Conservation (phyloP, 2,113 vertebrate genomes). For the Psophia crepitans region DNA sequence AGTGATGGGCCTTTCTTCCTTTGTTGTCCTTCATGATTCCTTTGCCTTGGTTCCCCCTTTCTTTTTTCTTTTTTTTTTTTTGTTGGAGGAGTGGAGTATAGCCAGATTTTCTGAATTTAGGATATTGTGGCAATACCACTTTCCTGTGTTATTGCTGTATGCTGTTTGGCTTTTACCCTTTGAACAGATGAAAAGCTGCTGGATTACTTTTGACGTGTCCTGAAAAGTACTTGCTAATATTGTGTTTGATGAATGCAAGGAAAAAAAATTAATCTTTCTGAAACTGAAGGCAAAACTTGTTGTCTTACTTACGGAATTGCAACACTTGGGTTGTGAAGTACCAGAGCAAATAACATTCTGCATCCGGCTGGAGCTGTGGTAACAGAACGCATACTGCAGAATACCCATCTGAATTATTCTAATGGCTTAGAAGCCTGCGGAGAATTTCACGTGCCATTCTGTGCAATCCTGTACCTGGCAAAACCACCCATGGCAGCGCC, state of each 20-base stretch:
- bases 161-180: neutral
- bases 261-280: neutral
- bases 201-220: neutral
- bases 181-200: neutral
- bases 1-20: neutral
- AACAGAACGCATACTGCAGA: neutral
- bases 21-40: neutral
- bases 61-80: too few species aligned
- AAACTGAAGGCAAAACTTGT: neutral
- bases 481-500: neutral
- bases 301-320: neutral
- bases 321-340: neutral
- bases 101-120: neutral
- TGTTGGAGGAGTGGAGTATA: neutral
- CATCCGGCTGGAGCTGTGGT: neutral
- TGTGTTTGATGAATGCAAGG: neutral
- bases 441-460: neutral
- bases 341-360: neutral
- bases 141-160: neutral
- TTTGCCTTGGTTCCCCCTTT: neutral
- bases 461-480: neutral
- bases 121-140: neutral
- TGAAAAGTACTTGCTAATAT: neutral
- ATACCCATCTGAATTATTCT: neutral
- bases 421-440: neutral